Conservation (phyloP, 2,888 invertebrate genomes). For the Pachycephus smyrnensis region DNA sequence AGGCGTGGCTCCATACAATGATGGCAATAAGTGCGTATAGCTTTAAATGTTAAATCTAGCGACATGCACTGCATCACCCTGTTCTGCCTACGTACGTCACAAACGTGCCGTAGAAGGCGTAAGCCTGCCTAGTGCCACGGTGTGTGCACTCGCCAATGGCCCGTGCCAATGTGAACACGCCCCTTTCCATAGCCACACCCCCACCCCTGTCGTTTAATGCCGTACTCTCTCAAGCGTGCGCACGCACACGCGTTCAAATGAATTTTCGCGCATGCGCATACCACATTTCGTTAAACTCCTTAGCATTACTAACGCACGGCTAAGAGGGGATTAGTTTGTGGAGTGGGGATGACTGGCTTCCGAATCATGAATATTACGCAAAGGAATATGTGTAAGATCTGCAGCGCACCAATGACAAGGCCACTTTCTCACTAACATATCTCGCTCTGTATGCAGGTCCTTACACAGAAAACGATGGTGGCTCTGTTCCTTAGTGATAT, state of each 20-base stretch:
- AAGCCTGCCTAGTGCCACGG: constrained; percentile 38
- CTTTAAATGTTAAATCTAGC: background rate
- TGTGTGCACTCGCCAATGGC: constrained; percentile 61
- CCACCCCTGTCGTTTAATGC: constrained; percentile 33
- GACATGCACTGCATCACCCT: background rate
- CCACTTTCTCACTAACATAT: background rate
- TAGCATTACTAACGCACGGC: background rate
- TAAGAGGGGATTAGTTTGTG: background rate
- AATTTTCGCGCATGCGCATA: background rate
- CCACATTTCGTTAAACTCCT: background rate
- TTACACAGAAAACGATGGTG: constrained; percentile 6
- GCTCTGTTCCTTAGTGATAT: background rate
- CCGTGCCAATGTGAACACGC: constrained; percentile 61
- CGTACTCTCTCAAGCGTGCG: constrained; percentile 43
- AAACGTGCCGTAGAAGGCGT: constrained; percentile 21
- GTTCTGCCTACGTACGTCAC: background rate
- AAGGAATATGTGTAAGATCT: background rate
- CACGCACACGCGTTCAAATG: constrained; percentile 17
- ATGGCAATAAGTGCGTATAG: background rate
- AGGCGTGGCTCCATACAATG: background rate
- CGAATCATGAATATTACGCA: background rate
- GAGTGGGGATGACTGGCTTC: background rate
- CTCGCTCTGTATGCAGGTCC: background rate
- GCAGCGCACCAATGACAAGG: background rate
- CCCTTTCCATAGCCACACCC: constrained; percentile 51